A percentile compares a stretch with the other conserved stretches of the same genome.
Evolutionary conservation across 2,113 vertebrate genomes (phyloP).

Genomic region (Crotalus horridus): DNA sequence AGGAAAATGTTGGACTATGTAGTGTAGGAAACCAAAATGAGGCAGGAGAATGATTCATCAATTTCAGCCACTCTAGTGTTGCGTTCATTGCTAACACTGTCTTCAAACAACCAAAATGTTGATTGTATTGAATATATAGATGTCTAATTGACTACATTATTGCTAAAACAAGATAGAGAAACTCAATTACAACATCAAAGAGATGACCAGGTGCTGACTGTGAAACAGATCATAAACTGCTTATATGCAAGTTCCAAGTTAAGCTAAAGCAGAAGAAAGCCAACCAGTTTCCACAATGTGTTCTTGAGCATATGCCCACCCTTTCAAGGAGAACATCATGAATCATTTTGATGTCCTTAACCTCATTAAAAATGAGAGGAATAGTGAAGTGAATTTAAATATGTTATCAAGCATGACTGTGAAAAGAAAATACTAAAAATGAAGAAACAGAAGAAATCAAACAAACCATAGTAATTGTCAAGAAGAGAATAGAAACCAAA

Average conservation of each 20-base stretch:
- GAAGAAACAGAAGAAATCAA: background rate
- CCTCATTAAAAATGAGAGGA: background rate
- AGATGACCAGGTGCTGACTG: background rate
- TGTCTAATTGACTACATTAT: background rate
- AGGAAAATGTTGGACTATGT: background rate
- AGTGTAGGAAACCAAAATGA: background rate
- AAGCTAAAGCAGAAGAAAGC: background rate
- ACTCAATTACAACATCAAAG: background rate
- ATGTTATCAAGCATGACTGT: background rate
- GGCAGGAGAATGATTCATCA: background rate
- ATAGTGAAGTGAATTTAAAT: background rate
- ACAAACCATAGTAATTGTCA: background rate
- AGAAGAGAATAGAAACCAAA: background rate
- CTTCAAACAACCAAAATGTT: background rate
- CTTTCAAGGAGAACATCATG: background rate
- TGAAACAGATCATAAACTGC: background rate
- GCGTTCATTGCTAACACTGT: background rate
- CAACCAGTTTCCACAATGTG: background rate
- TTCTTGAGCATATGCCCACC: background rate
- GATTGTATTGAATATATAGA: background rate
- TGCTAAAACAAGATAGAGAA: background rate
- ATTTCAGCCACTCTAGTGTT: background rate
- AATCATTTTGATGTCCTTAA: background rate
- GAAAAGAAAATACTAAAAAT: background rate
- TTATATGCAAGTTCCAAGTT: background rate